A percentile compares a stretch with the other conserved stretches of the same genome.
phyloP scores from a whole-genome alignment of 2,113 vertebrate species.

The Cardinalis cardinalis region DNA sequence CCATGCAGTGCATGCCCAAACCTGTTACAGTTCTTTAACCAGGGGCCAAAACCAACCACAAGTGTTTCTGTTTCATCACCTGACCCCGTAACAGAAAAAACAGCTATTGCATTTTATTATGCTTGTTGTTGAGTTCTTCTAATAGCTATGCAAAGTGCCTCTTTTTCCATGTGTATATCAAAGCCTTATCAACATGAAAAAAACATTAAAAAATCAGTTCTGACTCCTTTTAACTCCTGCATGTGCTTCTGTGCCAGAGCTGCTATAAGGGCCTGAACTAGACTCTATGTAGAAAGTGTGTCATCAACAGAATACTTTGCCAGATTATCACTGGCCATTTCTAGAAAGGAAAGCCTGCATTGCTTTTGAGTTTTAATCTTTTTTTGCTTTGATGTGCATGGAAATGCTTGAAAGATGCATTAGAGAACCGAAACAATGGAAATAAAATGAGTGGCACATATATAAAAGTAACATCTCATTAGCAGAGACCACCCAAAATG shows the following conservation, averaged over 20 bases:
- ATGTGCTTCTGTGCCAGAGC: neutral
- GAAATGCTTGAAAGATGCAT: neutral
- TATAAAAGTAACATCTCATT: neutral
- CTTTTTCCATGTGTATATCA: constrained; percentile 17
- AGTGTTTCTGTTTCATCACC: constrained; percentile 12
- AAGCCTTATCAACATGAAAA: neutral
- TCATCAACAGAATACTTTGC: neutral
- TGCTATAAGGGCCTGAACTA: neutral
- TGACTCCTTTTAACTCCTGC: constrained; percentile 10
- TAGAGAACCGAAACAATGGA: neutral
- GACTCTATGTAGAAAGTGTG: neutral
- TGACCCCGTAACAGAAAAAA: constrained; percentile 4
- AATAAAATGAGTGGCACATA: neutral
- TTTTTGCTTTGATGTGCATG: neutral
- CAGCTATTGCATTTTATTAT: constrained; percentile 18
- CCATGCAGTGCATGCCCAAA: neutral
- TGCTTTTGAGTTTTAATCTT: neutral
- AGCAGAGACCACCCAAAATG: neutral
- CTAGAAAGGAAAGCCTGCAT: neutral
- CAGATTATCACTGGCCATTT: neutral
- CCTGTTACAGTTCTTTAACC: constrained; percentile 22
- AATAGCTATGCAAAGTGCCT: constrained; percentile 29
- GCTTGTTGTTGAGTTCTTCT: constrained; percentile 32
- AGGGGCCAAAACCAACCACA: constrained; percentile 6
- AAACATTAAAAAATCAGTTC: neutral